phyloP scores from a whole-genome alignment of 2,797 vertebrate genomes.

The Orestias chungarensis region DNA sequence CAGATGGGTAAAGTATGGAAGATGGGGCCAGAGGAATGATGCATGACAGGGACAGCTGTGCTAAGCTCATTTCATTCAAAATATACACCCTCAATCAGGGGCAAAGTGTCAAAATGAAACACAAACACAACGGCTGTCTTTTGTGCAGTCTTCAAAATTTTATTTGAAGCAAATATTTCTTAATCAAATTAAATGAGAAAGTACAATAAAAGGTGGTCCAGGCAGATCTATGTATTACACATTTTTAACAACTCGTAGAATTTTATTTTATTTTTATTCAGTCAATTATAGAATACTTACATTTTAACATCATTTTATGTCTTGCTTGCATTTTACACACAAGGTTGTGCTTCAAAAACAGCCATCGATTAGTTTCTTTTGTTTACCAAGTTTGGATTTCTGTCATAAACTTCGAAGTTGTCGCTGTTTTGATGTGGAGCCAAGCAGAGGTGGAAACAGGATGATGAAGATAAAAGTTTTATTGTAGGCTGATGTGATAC shows the following conservation, averaged over 20 bases:
- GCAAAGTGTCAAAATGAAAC: slow-evolving; percentile 51
- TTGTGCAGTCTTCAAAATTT: slow-evolving; percentile 29
- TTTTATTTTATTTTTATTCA: neutral
- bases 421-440: too few species aligned
- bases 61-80: slow-evolving; percentile 69
- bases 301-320: neutral
- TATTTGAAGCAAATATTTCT: slow-evolving; percentile 29
- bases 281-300: neutral
- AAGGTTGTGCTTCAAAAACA: neutral
- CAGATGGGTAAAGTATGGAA: slow-evolving; percentile 68
- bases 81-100: slow-evolving; percentile 63
- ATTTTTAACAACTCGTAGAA: slow-evolving; percentile 2
- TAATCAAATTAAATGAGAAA: slow-evolving; percentile 15
- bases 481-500: too few species aligned
- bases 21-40: slow-evolving; percentile 72
- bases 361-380: too few species aligned
- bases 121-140: slow-evolving; percentile 39
- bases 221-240: neutral
- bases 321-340: neutral
- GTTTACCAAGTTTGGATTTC: too few species aligned
- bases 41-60: slow-evolving; percentile 75
- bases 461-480: too few species aligned
- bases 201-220: neutral
- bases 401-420: too few species aligned
- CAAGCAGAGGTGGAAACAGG: too few species aligned